phyloP scores from a whole-genome alignment of 1,140 invertebrate species.

The Halictus rubicundus region DNA sequence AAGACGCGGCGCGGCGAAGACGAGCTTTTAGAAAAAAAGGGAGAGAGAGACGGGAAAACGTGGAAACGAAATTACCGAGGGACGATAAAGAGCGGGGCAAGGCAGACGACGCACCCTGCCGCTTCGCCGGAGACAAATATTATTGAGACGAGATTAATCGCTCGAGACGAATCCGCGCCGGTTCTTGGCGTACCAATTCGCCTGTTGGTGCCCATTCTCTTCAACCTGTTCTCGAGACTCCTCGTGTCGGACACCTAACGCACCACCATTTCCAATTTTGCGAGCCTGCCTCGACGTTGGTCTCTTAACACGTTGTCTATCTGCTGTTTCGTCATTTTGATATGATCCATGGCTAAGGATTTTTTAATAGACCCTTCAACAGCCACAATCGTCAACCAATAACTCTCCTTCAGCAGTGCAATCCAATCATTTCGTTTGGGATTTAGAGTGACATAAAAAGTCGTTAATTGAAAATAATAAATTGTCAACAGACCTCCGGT shows the following conservation, averaged over 20 bases:
- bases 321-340: no score
- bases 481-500: no score
- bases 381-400: no score
- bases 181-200: slow-evolving; percentile 1
- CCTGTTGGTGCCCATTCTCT: background rate
- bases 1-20: background rate
- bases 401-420: no score
- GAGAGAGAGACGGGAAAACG: background rate
- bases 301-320: no score
- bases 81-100: slow-evolving; percentile 17
- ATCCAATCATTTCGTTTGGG: no score
- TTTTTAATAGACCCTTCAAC: no score
- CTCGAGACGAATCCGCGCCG: slow-evolving; percentile 39
- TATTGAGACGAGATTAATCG: slow-evolving; percentile 65
- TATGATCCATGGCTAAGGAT: no score
- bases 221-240: background rate
- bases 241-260: background rate
- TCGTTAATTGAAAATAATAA: no score
- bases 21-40: background rate
- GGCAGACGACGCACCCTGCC: background rate
- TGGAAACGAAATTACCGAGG: slow-evolving; percentile 51
- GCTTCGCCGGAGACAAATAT: slow-evolving; percentile 58
- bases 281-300: background rate
- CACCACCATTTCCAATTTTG: background rate
- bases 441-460: no score